Percentiles rank a stretch among this genome's conserved stretches.
These are phyloP conservation scores for Zoanthus sansibaricus DNA, from an alignment of 92 coral and sea anemone genomes.

Conservation along the genomic window DNA sequence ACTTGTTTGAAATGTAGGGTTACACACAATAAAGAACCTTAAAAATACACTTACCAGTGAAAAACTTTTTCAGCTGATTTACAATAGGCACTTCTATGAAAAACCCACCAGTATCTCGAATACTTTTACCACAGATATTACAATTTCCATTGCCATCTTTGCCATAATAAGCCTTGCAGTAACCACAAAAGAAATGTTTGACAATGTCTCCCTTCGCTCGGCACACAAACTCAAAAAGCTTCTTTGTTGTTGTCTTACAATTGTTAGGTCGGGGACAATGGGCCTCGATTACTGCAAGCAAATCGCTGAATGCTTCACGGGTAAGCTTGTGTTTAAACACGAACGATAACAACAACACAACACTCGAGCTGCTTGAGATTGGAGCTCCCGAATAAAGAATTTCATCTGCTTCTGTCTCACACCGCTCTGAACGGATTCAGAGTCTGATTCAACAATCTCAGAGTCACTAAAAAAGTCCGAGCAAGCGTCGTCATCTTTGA, in stretches of 20 bases:
- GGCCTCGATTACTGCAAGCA: conserved; percentile 14
- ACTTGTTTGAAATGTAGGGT: neutral
- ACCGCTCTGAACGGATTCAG: conserved; percentile 35
- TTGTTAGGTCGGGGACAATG: conserved; percentile 51
- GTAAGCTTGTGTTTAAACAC: conserved; percentile 19
- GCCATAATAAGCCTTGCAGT: conserved; percentile 48
- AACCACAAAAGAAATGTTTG: conserved; percentile 45
- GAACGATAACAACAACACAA: conserved; percentile 2
- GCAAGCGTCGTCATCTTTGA: conserved; percentile 53
- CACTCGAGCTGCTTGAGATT: neutral
- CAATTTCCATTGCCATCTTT: conserved; percentile 29
- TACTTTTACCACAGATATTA: conserved; percentile 25
- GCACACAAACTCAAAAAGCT: conserved; percentile 43
- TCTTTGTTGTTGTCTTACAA: conserved; percentile 34
- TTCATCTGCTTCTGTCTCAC: conserved; percentile 45
- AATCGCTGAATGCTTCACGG: neutral
- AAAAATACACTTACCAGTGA: conserved; percentile 27
- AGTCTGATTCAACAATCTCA: conserved; percentile 31
- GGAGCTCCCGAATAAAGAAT: conserved; percentile 51
- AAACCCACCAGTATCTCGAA: neutral
- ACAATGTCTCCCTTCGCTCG: conserved; percentile 45
- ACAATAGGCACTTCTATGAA: conserved; percentile 32
- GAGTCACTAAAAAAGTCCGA: conserved; percentile 46
- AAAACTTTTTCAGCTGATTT: conserved; percentile 14
- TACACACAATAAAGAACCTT: conserved; percentile 10